phyloP scores from a whole-genome alignment of 1,140 invertebrate genomes.

The Eriocheir sinensis region DNA sequence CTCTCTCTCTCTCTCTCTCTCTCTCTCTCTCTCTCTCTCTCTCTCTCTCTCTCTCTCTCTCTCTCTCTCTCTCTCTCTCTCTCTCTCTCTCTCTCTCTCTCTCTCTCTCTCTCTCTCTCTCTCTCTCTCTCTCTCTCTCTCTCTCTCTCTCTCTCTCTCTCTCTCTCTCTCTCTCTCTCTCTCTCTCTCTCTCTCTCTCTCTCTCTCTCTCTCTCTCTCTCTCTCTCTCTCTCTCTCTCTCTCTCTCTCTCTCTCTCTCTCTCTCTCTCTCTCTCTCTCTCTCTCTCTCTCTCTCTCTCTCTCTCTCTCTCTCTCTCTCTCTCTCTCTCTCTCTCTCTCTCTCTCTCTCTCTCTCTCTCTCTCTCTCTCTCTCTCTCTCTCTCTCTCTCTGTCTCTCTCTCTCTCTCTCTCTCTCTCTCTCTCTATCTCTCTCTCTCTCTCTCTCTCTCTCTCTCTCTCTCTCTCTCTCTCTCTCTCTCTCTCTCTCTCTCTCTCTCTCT shows the following conservation, averaged over 20 bases:
- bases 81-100: conserved; percentile 41
- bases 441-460: too few relatives aligned
- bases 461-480: too few relatives aligned
- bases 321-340: too few relatives aligned
- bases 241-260: neutral
- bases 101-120: conserved; percentile 33
- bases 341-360: too few relatives aligned
- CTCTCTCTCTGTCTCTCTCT: too few relatives aligned
- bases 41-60: too few relatives aligned
- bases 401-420: too few relatives aligned
- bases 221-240: conserved; percentile 25
- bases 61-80: neutral
- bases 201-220: conserved; percentile 37
- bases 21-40: too few relatives aligned
- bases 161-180: neutral
- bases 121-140: conserved; percentile 43
- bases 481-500: too few relatives aligned
- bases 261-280: neutral
- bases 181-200: neutral
- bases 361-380: too few relatives aligned
- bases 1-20: too few relatives aligned
- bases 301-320: conserved; percentile 26
- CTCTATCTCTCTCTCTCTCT: too few relatives aligned
- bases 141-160: conserved; percentile 63
- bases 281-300: conserved; percentile 19